phyloP scores from a whole-genome alignment of 2,888 invertebrate genomes.

The Stenotaenia linearis region DNA sequence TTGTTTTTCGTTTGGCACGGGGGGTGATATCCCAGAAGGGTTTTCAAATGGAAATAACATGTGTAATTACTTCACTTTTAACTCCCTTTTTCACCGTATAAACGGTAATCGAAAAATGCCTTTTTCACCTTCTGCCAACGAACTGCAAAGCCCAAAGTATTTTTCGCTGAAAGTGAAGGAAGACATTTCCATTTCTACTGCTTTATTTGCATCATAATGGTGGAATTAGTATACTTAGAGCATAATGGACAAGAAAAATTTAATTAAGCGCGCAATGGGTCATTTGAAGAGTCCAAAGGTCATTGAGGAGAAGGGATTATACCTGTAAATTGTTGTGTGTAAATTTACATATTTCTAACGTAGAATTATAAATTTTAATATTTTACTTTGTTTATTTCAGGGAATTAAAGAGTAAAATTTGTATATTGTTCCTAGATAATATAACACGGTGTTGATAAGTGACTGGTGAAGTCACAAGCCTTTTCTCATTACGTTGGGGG shows the following conservation, averaged over 20 bases:
- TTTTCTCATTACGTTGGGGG: not conserved
- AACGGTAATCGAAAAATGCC: not conserved
- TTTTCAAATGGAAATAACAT: not conserved
- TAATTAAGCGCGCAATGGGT: not conserved
- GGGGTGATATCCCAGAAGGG: not conserved
- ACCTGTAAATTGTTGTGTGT: not conserved
- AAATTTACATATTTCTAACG: not conserved
- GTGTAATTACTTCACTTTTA: not conserved
- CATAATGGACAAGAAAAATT: not conserved
- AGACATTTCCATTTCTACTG: not conserved
- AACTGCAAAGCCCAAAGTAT: not conserved
- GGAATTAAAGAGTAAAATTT: too few relatives aligned
- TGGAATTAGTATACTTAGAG: not conserved
- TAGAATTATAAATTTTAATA: not conserved
- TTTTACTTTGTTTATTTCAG: too few relatives aligned
- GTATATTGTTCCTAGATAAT: too few relatives aligned
- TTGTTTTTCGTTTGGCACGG: too few relatives aligned
- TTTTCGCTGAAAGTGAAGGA: not conserved
- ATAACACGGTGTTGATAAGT: too few relatives aligned
- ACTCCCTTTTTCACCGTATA: too few relatives aligned
- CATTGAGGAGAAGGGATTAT: not conserved
- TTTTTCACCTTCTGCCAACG: not conserved
- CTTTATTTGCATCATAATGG: not conserved
- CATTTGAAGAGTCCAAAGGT: not conserved
- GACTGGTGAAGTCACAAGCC: not conserved